A percentile compares a stretch with the other conserved stretches of the same genome.
Conservation (phyloP, 2,888 invertebrate species). For the Trimorus sp. region DNA sequence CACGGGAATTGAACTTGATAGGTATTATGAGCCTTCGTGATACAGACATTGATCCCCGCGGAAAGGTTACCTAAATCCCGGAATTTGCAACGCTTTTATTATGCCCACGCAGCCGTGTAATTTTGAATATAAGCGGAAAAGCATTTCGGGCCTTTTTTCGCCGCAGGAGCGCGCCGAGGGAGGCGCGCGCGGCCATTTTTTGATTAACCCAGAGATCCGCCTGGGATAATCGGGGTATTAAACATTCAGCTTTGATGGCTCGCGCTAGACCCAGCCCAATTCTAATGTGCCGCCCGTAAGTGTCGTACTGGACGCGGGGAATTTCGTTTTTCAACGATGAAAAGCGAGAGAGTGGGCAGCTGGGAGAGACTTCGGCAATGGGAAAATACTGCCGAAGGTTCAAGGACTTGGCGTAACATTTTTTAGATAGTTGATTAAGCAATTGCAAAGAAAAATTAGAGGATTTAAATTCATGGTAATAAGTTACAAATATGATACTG, state of each 20-base stretch:
- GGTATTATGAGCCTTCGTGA: conserved; percentile 57
- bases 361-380: too few species aligned
- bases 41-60: conserved; percentile 56
- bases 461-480: too few species aligned
- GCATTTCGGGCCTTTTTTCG: conserved; percentile 17
- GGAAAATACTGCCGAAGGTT: too few species aligned
- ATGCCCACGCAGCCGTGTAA: conserved; percentile 47
- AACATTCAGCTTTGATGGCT: conserved; percentile 13
- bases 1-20: conserved; percentile 60
- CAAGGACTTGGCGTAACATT: too few species aligned
- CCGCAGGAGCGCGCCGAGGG: too few species aligned
- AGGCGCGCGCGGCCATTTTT: background rate
- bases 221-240: conserved; percentile 24
- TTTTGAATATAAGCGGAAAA: conserved; percentile 54
- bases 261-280: background rate
- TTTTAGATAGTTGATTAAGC: too few species aligned
- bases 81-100: conserved; percentile 62
- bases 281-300: too few species aligned
- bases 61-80: conserved; percentile 60
- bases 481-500: too few species aligned
- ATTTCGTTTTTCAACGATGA: too few species aligned
- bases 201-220: background rate
- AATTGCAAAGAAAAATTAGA: too few species aligned
- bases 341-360: too few species aligned
- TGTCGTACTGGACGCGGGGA: too few species aligned